These are phyloP conservation scores for Sebastes wilsoni DNA, from an alignment of 2,797 vertebrate genomes.

Conservation along the genomic window DNA sequence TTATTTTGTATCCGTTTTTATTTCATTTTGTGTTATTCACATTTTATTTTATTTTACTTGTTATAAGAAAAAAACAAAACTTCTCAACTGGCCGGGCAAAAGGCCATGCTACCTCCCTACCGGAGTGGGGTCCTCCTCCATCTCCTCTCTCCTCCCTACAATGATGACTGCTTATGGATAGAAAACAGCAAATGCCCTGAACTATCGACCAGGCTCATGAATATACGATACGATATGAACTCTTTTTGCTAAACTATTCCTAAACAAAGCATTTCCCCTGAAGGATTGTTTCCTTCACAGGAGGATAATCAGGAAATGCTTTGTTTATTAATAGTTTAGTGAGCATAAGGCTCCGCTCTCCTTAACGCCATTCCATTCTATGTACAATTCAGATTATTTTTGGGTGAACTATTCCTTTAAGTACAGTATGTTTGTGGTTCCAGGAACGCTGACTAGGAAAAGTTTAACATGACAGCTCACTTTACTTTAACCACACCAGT, in stretches of 20 bases:
- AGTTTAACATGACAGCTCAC: not conserved
- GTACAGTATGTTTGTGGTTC: not conserved
- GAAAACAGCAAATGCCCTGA: too few relatives aligned
- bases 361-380: not conserved
- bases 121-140: too few relatives aligned
- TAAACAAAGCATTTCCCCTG: not conserved
- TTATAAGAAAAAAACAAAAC: too few relatives aligned
- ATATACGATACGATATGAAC: too few relatives aligned
- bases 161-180: too few relatives aligned
- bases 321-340: not conserved
- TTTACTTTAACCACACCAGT: not conserved
- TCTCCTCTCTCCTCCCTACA: too few relatives aligned
- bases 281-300: not conserved
- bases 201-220: too few relatives aligned
- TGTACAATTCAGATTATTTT: not conserved
- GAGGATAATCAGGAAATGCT: not conserved
- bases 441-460: not conserved
- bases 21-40: too few relatives aligned
- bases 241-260: not conserved
- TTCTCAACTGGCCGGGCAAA: too few relatives aligned
- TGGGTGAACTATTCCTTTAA: not conserved
- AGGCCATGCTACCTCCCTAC: too few relatives aligned
- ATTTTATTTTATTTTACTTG: too few relatives aligned
- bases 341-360: not conserved
- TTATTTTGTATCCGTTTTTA: too few relatives aligned